These are phyloP conservation scores for Bradypodion ventrale DNA, from an alignment of 2,797 vertebrate genomes.

Conservation along the genomic window DNA sequence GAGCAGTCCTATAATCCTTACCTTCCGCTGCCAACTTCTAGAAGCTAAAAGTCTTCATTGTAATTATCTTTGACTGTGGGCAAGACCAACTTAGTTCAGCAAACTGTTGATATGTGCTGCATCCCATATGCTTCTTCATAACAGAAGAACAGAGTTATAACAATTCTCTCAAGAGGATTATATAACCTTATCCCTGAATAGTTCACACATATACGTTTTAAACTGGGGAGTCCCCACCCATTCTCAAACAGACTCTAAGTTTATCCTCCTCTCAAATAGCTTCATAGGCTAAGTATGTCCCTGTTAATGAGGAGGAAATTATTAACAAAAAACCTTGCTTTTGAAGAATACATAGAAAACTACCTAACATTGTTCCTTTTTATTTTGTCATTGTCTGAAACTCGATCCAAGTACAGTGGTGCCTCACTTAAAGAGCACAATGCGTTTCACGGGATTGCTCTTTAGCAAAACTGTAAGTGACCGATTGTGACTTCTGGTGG, in stretches of 20 bases:
- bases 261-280: not conserved
- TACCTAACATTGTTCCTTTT: not conserved
- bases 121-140: not conserved
- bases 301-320: not conserved
- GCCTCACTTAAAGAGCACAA: too few relatives aligned
- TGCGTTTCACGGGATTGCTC: too few relatives aligned
- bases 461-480: too few relatives aligned
- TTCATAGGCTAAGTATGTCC: not conserved
- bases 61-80: not conserved
- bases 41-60: not conserved
- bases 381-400: too few relatives aligned
- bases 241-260: not conserved
- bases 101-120: not conserved
- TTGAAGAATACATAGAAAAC: not conserved
- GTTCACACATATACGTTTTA: not conserved
- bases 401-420: too few relatives aligned
- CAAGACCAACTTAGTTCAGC: conserved; percentile 8
- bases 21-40: not conserved
- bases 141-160: not conserved
- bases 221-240: not conserved
- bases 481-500: too few relatives aligned
- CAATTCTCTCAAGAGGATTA: not conserved
- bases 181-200: not conserved
- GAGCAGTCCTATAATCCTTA: not conserved
- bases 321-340: not conserved